A percentile compares a stretch with the other conserved stretches of the same genome.
Conservation (phyloP, 2,888 invertebrate species). For the Augochlorella aurata region DNA sequence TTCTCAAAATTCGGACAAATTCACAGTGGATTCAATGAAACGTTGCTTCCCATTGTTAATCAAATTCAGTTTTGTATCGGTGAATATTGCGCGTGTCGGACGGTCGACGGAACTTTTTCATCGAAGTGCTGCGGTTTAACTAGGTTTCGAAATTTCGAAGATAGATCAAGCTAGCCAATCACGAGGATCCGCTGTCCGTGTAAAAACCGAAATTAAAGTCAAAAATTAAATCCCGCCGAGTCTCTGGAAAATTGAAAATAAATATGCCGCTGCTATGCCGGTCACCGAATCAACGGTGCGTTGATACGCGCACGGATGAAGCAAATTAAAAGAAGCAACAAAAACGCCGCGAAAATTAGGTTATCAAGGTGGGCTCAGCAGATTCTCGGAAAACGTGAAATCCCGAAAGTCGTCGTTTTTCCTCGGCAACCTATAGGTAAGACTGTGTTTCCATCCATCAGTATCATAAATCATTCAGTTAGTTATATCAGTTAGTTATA, state of each 20-base stretch:
- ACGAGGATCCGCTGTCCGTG: neutral
- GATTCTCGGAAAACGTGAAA: neutral
- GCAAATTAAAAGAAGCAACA: constrained; percentile 2
- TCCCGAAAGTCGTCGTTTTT: neutral
- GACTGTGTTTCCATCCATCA: no score
- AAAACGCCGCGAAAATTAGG: neutral
- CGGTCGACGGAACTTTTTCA: constrained; percentile 21
- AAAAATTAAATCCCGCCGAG: neutral
- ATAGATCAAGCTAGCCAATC: neutral
- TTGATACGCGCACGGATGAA: neutral
- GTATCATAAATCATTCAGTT: no score
- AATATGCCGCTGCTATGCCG: neutral
- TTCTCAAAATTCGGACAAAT: neutral
- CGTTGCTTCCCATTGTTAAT: neutral
- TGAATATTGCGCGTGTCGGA: neutral
- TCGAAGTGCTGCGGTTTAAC: neutral
- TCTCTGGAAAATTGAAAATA: constrained; percentile 4
- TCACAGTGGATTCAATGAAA: neutral
- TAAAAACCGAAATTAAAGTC: neutral
- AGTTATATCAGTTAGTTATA: no score
- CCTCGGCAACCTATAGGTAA: no score
- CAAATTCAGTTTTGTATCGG: neutral
- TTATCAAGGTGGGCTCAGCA: neutral
- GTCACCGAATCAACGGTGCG: neutral
- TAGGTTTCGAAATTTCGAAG: constrained; percentile 5